Conservation (phyloP, 2,797 vertebrate genomes). For the Anas flavirostris region DNA sequence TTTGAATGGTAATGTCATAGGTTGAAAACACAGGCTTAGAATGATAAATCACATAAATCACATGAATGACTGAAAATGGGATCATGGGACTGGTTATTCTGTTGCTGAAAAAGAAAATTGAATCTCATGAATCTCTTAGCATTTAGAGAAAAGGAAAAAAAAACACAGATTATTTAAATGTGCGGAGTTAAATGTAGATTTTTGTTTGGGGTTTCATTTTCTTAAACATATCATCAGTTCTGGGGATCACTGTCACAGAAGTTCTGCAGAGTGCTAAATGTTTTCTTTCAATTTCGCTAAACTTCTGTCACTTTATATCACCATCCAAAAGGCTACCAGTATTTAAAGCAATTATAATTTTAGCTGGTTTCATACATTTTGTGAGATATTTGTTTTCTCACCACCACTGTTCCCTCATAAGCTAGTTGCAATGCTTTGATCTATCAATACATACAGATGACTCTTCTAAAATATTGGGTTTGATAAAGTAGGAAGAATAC, state of each 20-base stretch:
- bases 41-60: not conserved
- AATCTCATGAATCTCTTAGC: not conserved
- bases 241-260: not conserved
- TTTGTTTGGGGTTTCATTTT: not conserved
- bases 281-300: not conserved
- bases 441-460: not conserved
- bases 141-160: not conserved
- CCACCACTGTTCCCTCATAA: not conserved
- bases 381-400: not conserved
- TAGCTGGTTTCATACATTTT: not conserved
- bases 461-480: not conserved
- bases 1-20: constrained; percentile 14
- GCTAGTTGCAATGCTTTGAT: not conserved
- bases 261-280: not conserved
- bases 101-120: not conserved
- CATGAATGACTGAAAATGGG: constrained; percentile 4
- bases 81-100: not conserved
- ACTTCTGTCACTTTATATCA: not conserved
- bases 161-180: not conserved
- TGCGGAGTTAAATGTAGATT: not conserved
- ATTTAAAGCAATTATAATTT: not conserved
- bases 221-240: not conserved
- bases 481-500: not conserved
- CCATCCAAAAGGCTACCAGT: not conserved
- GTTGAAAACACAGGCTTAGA: not conserved